Evolutionary conservation across 2,113 vertebrate genomes (phyloP), one percentile per base, ranked within the genome.

Genomic region (Cebus imitator): DNA sequence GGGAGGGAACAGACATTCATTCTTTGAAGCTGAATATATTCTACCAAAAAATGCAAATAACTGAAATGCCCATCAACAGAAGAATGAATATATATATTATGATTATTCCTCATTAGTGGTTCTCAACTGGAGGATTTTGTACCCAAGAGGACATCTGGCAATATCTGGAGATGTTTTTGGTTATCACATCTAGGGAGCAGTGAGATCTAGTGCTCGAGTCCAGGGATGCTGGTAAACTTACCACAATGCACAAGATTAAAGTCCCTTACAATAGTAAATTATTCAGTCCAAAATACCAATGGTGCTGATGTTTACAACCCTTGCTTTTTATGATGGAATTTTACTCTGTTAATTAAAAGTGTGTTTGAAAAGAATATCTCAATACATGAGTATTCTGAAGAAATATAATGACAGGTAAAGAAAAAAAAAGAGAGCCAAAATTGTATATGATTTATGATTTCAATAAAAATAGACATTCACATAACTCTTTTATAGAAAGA

Each of bases 181-280:
- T n/a, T 68, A 50, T 45, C 12, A 52, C 4, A 52, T 18, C 12
- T 40, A n/a, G 5, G 8, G 6, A 2, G 0, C 1, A 66, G 27
- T 13, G 13, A 64, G 35, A 79, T 70, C 32, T 21, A 85, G 11
- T 3, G 3, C 7, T 37, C 21, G 17, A 80, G 25, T 64, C 32
- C 27, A 66, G 66, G 32, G 5, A 14, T 2, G 17, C 9, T 37
- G 23, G 35, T 14, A 52, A 80, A 90, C 27, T 32, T 64, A 85
- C 72, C 58, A 8, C 43, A 30, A 27, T 23, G 30, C 6, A 27
- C 12, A 84, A 48, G 16, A 45, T 27, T 64, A 14, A 1, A 75
- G 20, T 4, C 2, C 8, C 1, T 30, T 45, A 4, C 4, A 23
- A 58, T 11, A 80, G 35, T 35, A 14, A 75, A 21, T 58, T 57